Percentiles rank a stretch among this genome's conserved stretches.
These are phyloP conservation scores for Pristis pectinata DNA, from an alignment of 2,797 vertebrate species.

Conservation along the genomic window DNA sequence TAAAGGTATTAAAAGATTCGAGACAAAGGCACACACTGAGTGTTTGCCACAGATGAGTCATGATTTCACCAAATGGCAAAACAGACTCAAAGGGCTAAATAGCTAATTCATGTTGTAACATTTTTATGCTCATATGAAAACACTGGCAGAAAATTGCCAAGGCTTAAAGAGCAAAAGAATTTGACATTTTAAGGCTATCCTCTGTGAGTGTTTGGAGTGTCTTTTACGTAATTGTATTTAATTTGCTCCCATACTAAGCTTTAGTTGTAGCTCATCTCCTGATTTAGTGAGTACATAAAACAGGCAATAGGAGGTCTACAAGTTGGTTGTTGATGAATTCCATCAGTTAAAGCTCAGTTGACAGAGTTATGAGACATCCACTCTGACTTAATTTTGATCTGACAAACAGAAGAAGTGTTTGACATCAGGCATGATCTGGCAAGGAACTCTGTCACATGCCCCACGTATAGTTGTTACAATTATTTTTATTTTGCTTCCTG, in stretches of 20 bases:
- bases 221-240: not conserved
- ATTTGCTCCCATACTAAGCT: not conserved
- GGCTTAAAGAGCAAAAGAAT: not conserved
- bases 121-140: too few relatives aligned
- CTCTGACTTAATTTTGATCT: not conserved
- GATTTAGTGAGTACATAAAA: not conserved
- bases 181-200: not conserved
- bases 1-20: too few relatives aligned
- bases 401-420: not conserved
- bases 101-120: too few relatives aligned
- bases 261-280: not conserved
- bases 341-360: not conserved
- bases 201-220: not conserved
- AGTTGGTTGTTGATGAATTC: not conserved
- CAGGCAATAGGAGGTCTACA: not conserved
- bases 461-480: too few relatives aligned
- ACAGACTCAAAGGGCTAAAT: too few relatives aligned
- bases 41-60: too few relatives aligned
- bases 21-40: too few relatives aligned
- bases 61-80: too few relatives aligned
- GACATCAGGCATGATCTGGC: too few relatives aligned
- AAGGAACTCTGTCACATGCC: too few relatives aligned
- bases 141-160: not conserved
- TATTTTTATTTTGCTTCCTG: too few relatives aligned
- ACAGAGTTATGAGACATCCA: not conserved